These are phyloP conservation scores for Edolisoma coerulescens DNA, from an alignment of 2,113 vertebrate genomes.

Conservation along the genomic window DNA sequence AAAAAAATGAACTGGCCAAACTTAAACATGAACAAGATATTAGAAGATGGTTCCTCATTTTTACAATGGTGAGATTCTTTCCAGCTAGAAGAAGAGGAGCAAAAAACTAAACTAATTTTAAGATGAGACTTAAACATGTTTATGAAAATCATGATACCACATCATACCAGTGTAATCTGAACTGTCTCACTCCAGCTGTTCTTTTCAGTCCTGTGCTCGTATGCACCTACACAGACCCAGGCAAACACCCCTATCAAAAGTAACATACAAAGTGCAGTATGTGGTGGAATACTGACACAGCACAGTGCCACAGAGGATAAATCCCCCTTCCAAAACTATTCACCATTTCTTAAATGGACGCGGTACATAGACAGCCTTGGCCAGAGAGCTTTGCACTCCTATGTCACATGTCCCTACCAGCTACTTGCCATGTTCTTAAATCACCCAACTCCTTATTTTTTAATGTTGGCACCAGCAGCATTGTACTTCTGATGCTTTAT, in stretches of 20 bases:
- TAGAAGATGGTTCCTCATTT: background rate
- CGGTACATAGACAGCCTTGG: background rate
- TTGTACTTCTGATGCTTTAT: background rate
- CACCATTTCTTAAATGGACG: background rate
- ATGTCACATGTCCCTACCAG: background rate
- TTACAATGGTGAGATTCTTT: background rate
- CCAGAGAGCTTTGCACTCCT: background rate
- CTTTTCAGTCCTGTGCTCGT: background rate
- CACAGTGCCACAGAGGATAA: background rate
- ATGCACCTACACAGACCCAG: too few species aligned
- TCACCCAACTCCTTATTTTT: background rate
- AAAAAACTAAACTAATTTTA: background rate
- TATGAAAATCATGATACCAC: background rate
- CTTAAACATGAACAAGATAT: background rate
- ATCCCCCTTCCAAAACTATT: background rate
- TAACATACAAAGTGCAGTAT: background rate
- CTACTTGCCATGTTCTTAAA: background rate
- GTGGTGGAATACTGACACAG: background rate
- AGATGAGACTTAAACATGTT: background rate
- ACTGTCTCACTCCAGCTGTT: background rate
- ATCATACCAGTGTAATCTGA: background rate
- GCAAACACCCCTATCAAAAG: background rate
- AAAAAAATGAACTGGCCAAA: background rate
- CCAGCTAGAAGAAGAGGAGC: background rate
- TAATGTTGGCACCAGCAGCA: background rate